A percentile compares a stretch with the other conserved stretches of the same genome.
Conservation (phyloP, 2,797 vertebrate genomes). For the Pipistrellus nathusii region DNA sequence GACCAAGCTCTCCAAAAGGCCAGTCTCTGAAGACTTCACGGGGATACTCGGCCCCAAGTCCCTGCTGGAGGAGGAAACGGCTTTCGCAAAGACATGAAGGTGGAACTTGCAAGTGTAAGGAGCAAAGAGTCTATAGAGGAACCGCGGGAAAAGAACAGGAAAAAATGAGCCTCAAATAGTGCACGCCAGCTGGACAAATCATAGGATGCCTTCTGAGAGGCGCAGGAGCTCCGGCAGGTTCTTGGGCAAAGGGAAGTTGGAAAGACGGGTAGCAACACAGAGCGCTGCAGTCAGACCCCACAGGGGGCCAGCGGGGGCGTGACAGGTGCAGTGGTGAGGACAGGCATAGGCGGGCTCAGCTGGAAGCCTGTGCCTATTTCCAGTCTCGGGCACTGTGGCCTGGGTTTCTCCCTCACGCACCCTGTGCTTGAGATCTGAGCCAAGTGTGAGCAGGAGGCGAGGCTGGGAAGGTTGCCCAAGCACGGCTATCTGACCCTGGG, state of each 20-base stretch:
- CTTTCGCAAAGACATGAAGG: not conserved
- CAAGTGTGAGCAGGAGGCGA: not conserved
- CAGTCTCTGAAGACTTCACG: too few species aligned
- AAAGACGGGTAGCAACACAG: not conserved
- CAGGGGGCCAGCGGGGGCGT: not conserved
- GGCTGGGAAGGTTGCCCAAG: not conserved
- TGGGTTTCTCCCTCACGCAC: fast-evolving
- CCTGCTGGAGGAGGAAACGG: not conserved
- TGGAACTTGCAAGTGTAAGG: not conserved
- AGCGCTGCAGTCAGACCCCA: not conserved
- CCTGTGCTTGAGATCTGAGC: not conserved
- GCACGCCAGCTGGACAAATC: not conserved
- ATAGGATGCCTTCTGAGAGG: too few species aligned
- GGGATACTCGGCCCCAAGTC: not conserved
- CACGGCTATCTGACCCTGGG: not conserved
- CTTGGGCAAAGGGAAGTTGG: not conserved
- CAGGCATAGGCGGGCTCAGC: not conserved
- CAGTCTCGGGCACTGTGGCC: not conserved
- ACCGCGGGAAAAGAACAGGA: not conserved
- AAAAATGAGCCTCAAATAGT: not conserved
- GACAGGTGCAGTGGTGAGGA: not conserved
- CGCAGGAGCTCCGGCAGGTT: not conserved
- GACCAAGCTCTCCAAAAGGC: not conserved
- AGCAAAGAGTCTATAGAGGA: not conserved
- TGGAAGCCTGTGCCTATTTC: not conserved